phyloP scores from a whole-genome alignment of 2,888 invertebrate genomes.

The Ceramica pisi region DNA sequence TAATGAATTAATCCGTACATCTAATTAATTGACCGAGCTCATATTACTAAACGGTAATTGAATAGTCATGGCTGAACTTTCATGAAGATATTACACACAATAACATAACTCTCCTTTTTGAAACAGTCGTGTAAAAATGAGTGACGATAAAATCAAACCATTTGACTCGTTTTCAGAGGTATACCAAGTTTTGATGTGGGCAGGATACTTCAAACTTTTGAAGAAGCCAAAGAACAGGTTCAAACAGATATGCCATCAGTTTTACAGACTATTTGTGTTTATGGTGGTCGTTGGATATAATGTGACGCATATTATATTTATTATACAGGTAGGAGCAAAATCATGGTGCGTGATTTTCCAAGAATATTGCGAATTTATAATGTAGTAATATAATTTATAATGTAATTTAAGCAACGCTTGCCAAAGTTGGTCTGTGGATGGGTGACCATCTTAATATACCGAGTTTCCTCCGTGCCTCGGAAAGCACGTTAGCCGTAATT shows the following conservation, averaged over 20 bases:
- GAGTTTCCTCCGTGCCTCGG: no score
- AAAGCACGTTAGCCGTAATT: no score
- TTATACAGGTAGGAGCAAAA: constrained; percentile 69
- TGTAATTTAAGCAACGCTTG: no score
- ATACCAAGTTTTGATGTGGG: constrained; percentile 66
- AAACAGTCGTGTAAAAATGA: constrained; percentile 42
- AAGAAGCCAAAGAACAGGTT: constrained; percentile 61
- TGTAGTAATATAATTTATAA: no score
- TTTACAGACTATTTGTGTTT: constrained; percentile 65
- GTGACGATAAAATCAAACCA: constrained; percentile 62
- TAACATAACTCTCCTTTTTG: neutral
- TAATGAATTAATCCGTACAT: constrained; percentile 28
- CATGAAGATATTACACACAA: constrained; percentile 12
- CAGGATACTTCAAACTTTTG: constrained; percentile 69
- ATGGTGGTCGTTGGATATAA: constrained; percentile 55
- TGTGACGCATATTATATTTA: constrained; percentile 67
- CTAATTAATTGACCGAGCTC: constrained; percentile 32
- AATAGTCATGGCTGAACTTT: constrained; percentile 41
- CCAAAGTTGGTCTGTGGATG: no score
- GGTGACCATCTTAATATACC: no score
- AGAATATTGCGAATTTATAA: no score
- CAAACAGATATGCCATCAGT: constrained; percentile 57
- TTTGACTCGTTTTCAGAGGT: constrained; percentile 70
- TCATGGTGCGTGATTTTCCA: no score
- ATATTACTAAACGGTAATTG: constrained; percentile 34